Evolutionary conservation across 2,888 invertebrate species (phyloP).

Genomic region (Agelastica alni): DNA sequence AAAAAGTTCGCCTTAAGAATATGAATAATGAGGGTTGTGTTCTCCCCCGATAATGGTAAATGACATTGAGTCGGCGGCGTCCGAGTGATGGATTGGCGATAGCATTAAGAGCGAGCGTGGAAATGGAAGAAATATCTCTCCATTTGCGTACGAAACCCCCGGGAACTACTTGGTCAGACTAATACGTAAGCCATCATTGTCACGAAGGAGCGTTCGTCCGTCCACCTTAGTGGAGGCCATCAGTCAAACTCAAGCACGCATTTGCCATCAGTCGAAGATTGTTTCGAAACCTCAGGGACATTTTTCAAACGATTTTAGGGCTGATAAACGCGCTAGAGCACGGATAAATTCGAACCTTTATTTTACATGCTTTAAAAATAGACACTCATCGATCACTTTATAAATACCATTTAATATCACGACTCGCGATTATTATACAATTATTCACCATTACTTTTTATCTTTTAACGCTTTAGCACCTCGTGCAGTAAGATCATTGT

Average conservation of each 20-base stretch:
- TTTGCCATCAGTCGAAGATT: conserved; percentile 29
- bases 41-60: conserved; percentile 43
- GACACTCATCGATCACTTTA: no score
- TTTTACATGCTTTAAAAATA: no score
- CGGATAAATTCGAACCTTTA: no score
- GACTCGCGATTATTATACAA: no score
- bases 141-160: conserved; percentile 51
- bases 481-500: no score
- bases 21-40: conserved; percentile 38
- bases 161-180: conserved; percentile 47
- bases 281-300: conserved; percentile 13
- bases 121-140: conserved; percentile 53
- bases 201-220: conserved; percentile 45
- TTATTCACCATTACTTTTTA: no score
- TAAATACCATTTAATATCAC: no score
- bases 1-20: conserved; percentile 35
- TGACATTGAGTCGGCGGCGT: conserved; percentile 47
- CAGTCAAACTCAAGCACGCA: conserved; percentile 44
- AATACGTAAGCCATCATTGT: conserved; percentile 53
- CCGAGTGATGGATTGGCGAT: conserved; percentile 48
- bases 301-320: conserved; percentile 20
- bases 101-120: conserved; percentile 45
- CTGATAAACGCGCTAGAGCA: no score
- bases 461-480: no score
- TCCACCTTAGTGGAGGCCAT: conserved; percentile 43